Base-by-base conservation (phyloP, 64 coral and sea anemone genomes). In the Pachyseris speciosa region DNA sequence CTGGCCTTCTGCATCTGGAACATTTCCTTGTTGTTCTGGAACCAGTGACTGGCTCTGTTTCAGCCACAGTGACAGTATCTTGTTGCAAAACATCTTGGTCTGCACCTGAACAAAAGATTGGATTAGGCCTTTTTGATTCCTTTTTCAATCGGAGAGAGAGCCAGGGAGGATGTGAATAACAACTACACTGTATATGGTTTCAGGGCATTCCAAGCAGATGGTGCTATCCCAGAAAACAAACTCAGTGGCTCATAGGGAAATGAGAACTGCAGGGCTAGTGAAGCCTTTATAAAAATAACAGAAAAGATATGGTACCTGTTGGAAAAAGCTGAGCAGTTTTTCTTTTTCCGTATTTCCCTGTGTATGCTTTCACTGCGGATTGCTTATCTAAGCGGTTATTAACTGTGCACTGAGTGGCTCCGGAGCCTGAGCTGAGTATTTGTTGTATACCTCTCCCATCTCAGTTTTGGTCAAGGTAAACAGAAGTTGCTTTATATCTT, bases 371-470 rank as follows among this genome's bases (percentile, higher is more conserved):
- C 58, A 61, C 58, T 61, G 58, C 58, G 6, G 58, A 61, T 61
- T 61, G 58, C 58, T 29, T 84, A 13, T 41, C 39, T 11, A 65
- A 17, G 28, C 38, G 40, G 24, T 84, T 25, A 37, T 59, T 59
- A 84, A 84, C 81, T 67, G 25, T 44, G 57, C 42, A 38, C 38
- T 41, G 6, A 84, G 20, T 25, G 81, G 81, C 60, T 84, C 26
- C 28, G 26, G 81, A 27, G 81, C 65, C 34, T 65, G 64, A 2
- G 17, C 26, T 24, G 42, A 34, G 30, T 84, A 67, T 59, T 39
- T 84, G 33, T 37, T 20, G 22, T 41, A 60, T 32, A 83, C 20
- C 25, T 27, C 34, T 55, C 37, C 61, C 52, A 64, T 34, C 39
- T 83, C 79, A 63, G 22, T 20, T 63, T 20, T 38, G 79, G 52